phyloP scores from a whole-genome alignment of 2,888 invertebrate species.

The Rotaria sp. region DNA sequence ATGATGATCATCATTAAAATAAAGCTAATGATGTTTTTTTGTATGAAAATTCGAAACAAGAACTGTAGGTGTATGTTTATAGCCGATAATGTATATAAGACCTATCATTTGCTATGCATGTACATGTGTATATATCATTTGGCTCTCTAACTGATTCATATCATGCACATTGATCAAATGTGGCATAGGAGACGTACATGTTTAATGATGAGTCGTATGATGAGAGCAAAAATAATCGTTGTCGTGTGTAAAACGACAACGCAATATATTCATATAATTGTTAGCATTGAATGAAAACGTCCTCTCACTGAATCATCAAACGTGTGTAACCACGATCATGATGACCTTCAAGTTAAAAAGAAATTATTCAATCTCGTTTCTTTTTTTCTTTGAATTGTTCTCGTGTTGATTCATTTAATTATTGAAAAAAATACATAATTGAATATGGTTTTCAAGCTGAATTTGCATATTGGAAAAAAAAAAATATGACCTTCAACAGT shows the following conservation, averaged over 20 bases:
- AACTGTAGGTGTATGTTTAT: background rate
- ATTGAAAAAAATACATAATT: background rate
- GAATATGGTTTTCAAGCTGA: background rate
- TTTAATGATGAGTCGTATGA: slow-evolving; percentile 15
- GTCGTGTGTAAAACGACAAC: background rate
- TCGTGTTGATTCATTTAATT: background rate
- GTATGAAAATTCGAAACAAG: background rate
- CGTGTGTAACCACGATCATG: background rate
- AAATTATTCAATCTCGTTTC: background rate
- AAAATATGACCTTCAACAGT: background rate
- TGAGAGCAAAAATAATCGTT: slow-evolving; percentile 11
- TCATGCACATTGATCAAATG: background rate
- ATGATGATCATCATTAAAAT: background rate
- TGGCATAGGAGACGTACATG: background rate
- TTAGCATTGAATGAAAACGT: background rate
- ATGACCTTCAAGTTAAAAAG: background rate
- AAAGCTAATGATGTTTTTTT: background rate
- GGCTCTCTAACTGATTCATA: background rate
- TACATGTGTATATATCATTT: background rate
- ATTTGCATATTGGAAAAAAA: background rate
- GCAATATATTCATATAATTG: background rate
- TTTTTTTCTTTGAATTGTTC: background rate
- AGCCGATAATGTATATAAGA: background rate
- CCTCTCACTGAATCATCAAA: slow-evolving; percentile 3
- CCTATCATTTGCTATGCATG: background rate